Evolutionary conservation across 2,797 vertebrate genomes (phyloP).

Genomic region (Eutrigla gurnardus): DNA sequence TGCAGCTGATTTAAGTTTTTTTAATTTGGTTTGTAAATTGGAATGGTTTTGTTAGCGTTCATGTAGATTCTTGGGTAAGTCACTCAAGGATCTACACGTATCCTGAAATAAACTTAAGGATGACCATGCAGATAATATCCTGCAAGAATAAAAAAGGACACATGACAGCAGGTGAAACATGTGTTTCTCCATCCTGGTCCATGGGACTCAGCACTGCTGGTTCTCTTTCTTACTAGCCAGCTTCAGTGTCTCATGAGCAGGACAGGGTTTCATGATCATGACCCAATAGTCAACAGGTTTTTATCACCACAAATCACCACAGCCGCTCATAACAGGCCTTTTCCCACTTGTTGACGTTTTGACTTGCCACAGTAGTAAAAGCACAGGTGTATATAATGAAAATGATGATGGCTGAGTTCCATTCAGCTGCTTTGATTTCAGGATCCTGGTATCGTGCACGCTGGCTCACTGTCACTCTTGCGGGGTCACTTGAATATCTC

Average conservation of each 20-base stretch:
- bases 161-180: background rate
- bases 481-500: background rate
- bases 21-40: conserved; percentile 27
- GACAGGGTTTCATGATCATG: background rate
- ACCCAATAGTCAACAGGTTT: background rate
- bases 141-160: conserved; percentile 4
- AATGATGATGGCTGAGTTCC: background rate
- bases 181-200: background rate
- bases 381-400: background rate
- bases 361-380: background rate
- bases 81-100: conserved; percentile 3
- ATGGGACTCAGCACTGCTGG: background rate
- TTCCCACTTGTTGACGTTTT: background rate
- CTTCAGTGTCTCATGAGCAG: background rate
- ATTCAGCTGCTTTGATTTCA: background rate
- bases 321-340: background rate
- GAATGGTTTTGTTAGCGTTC: conserved; percentile 28
- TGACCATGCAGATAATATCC: conserved; percentile 20
- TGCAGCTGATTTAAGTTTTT: conserved; percentile 43
- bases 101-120: conserved; percentile 25
- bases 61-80: conserved; percentile 21
- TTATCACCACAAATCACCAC: background rate
- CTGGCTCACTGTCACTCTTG: background rate
- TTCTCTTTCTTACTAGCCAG: background rate
- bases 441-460: background rate